A percentile compares a stretch with the other conserved stretches of the same genome.
Conservation (phyloP, 2,113 vertebrate species). For the Eptesicus fuscus region DNA sequence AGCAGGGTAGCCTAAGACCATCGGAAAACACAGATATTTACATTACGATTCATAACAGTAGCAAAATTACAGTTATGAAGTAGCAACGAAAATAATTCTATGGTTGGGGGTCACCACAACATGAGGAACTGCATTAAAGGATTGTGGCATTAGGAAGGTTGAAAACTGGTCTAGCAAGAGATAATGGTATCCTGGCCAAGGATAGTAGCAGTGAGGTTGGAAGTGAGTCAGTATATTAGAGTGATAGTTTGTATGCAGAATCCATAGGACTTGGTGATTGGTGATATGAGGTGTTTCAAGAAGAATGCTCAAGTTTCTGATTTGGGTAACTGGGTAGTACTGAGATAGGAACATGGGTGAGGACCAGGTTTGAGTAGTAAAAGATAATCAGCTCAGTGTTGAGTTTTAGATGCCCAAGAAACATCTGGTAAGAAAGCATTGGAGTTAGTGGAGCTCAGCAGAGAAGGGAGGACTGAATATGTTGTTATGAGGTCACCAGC, state of each 20-base stretch:
- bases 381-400: neutral
- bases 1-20: no score
- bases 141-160: no score
- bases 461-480: neutral
- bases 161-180: neutral
- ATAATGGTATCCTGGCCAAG: neutral
- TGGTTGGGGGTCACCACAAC: no score
- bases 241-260: neutral
- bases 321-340: neutral
- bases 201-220: neutral
- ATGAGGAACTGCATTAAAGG: no score
- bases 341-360: neutral
- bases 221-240: no score
- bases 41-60: no score
- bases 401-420: neutral
- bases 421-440: neutral
- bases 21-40: no score
- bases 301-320: neutral
- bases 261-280: neutral
- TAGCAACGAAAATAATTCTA: no score
- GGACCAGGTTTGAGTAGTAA: neutral
- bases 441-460: no score
- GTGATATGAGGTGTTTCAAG: neutral
- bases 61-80: no score
- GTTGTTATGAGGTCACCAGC: neutral